Conservation (phyloP, 2,797 vertebrate genomes). For the Kryptopterus vitreolus region DNA sequence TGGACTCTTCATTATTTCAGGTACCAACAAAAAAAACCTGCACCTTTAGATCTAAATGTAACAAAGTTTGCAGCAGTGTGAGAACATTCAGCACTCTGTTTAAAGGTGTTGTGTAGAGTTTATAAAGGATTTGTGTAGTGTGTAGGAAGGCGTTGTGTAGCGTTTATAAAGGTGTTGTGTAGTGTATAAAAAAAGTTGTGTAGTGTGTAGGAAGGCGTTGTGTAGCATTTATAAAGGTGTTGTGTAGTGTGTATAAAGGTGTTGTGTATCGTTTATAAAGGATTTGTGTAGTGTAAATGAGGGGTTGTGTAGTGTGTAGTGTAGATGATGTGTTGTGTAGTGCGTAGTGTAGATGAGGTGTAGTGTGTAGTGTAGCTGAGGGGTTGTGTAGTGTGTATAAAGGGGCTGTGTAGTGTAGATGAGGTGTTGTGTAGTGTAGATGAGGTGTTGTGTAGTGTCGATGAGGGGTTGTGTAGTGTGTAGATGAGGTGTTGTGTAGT, state of each 20-base stretch:
- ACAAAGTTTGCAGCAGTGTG: no score
- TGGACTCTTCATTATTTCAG: no score
- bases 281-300: no score
- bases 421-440: constrained; percentile 2
- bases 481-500: background rate
- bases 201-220: no score
- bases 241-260: no score
- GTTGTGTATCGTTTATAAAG: no score
- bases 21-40: no score
- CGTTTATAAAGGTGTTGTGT: no score
- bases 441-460: background rate
- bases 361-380: background rate
- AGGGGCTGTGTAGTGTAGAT: background rate
- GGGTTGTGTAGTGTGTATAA: background rate
- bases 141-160: background rate
- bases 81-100: no score
- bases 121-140: background rate
- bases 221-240: no score
- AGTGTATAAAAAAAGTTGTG: no score
- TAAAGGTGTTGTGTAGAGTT: background rate
- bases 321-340: background rate
- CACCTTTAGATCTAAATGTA: no score
- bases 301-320: background rate
- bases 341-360: background rate
- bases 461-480: background rate